Evolutionary conservation across 1,140 invertebrate genomes (phyloP).

Genomic region (Drosophila bipectinata): DNA sequence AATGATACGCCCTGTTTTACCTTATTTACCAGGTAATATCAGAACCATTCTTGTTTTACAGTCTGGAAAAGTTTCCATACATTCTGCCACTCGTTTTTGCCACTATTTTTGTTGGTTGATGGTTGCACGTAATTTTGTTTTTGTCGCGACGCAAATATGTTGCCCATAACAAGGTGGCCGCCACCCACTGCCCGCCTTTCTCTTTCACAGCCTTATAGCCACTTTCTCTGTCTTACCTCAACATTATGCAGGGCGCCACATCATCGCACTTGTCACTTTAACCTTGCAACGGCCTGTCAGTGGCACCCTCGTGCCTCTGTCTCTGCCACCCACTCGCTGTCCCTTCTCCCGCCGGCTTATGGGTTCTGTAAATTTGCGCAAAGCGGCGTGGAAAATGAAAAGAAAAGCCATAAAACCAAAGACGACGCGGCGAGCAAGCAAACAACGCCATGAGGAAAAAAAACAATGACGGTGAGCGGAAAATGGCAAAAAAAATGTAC

Average conservation of each 20-base stretch:
- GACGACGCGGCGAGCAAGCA: slow-evolving; percentile 75
- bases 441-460: slow-evolving; percentile 43
- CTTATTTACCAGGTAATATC: slow-evolving; percentile 7
- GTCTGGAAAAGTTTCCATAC: slow-evolving; percentile 78
- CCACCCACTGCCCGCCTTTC: slow-evolving; percentile 5
- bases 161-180: slow-evolving; percentile 51
- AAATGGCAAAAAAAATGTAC: slow-evolving; percentile 32
- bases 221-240: slow-evolving; percentile 43
- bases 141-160: slow-evolving; percentile 81
- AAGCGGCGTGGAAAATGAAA: slow-evolving; percentile 80
- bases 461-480: slow-evolving; percentile 45
- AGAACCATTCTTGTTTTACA: slow-evolving; percentile 43
- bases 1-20: not conserved
- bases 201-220: not conserved
- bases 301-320: slow-evolving; percentile 17
- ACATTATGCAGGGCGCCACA: slow-evolving; percentile 75
- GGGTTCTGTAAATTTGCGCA: slow-evolving; percentile 73
- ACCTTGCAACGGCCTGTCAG: slow-evolving; percentile 77
- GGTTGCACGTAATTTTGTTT: slow-evolving; percentile 76
- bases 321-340: not conserved
- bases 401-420: slow-evolving; percentile 82
- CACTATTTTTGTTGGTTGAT: slow-evolving; percentile 9
- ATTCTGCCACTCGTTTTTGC: slow-evolving; percentile 1
- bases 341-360: not conserved
- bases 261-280: slow-evolving; percentile 81